Percentiles rank a stretch among this genome's conserved stretches.
Evolutionary conservation across 2,797 vertebrate genomes (phyloP).

Genomic region (Catostomus latipinnis): DNA sequence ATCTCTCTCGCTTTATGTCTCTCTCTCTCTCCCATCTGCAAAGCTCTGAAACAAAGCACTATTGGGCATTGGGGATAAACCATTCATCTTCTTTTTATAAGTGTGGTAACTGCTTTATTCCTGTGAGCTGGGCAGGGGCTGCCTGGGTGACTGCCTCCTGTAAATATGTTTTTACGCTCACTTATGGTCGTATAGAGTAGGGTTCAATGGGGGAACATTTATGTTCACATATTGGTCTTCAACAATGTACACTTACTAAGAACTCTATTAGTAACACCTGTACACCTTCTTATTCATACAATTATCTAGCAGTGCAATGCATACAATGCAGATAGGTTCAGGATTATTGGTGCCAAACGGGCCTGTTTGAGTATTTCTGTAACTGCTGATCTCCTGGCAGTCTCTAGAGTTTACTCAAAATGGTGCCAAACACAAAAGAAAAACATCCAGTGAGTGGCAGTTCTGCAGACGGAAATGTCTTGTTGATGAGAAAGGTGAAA

Average conservation of each 20-base stretch:
- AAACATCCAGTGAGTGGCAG: no score
- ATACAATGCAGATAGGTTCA: no score
- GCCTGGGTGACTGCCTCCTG: not conserved
- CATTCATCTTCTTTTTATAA: conserved; percentile 57
- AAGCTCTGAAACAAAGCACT: conserved; percentile 26
- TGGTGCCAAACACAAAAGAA: no score
- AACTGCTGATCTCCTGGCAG: no score
- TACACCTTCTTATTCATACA: no score
- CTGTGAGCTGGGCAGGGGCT: conserved; percentile 14
- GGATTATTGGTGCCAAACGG: no score
- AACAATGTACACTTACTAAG: not conserved
- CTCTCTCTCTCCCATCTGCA: conserved; percentile 10
- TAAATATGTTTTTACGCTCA: conserved; percentile 28
- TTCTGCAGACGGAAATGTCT: no score
- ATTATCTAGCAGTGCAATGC: no score
- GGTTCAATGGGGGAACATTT: not conserved
- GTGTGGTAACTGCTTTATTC: conserved; percentile 50
- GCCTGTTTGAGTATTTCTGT: no score
- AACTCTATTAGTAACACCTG: no score
- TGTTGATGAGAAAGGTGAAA: no score
- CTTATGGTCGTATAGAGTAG: conserved; percentile 9
- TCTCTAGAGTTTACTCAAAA: no score
- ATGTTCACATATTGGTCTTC: conserved; percentile 1
- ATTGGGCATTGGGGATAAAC: conserved; percentile 28
- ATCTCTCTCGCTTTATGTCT: conserved; percentile 45